Conservation (phyloP, 2,888 invertebrate genomes). For the Spilosoma lubricipeda region DNA sequence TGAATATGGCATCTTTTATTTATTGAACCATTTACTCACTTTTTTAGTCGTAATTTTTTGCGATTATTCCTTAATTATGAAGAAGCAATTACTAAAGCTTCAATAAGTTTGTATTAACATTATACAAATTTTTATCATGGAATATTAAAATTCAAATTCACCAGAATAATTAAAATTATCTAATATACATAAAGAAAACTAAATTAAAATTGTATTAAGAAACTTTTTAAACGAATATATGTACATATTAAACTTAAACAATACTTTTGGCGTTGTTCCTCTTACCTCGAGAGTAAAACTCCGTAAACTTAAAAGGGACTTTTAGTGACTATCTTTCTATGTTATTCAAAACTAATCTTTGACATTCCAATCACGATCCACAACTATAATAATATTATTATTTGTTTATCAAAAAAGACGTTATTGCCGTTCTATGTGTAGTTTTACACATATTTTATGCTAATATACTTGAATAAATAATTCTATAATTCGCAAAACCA, state of each 20-base stretch:
- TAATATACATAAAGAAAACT: neutral
- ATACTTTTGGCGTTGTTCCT: too few relatives aligned
- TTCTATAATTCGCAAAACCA: conserved; percentile 32
- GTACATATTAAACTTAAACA: neutral
- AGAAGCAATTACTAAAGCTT: neutral
- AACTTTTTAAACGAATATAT: neutral
- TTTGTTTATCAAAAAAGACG: neutral
- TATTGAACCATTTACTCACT: neutral
- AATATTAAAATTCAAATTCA: neutral
- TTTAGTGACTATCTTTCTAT: neutral
- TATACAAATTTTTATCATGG: neutral
- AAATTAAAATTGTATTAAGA: neutral
- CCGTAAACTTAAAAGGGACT: too few relatives aligned
- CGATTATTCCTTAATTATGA: too few relatives aligned
- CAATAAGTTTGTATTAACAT: neutral
- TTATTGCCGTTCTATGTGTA: neutral
- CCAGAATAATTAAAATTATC: neutral
- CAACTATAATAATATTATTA: too few relatives aligned
- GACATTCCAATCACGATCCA: neutral
- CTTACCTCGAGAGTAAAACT: neutral
- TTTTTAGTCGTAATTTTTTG: neutral
- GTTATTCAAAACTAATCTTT: neutral
- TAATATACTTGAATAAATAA: neutral
- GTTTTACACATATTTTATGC: neutral
- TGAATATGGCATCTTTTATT: neutral